Conservation (phyloP, 2,797 vertebrate genomes). For the Poecilia picta region DNA sequence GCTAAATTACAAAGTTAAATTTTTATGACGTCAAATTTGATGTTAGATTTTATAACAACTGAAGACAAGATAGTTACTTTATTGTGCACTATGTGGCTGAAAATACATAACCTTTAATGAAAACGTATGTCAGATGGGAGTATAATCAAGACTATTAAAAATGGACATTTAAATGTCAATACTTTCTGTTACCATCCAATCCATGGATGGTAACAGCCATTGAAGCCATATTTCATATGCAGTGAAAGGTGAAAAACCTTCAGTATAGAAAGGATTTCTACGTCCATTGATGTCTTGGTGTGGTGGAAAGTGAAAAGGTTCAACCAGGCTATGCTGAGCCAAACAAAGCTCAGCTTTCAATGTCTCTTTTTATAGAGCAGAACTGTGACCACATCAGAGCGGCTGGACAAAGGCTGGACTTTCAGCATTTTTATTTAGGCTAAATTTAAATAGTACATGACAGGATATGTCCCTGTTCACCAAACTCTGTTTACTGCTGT, state of each 20-base stretch:
- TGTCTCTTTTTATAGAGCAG: constrained; percentile 1
- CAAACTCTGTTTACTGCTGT: not conserved
- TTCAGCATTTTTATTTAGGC: not conserved
- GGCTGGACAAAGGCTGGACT: not conserved
- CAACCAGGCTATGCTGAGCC: not conserved
- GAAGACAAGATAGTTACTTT: too few species aligned
- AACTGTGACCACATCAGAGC: not conserved
- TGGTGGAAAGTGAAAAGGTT: not conserved
- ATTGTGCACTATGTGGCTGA: too few species aligned
- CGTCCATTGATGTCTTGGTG: not conserved
- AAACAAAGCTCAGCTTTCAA: constrained; percentile 3
- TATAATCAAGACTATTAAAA: not conserved
- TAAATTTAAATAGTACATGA: not conserved
- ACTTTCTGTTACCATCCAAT: not conserved
- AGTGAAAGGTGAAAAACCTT: not conserved
- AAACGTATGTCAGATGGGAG: not conserved
- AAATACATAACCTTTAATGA: not conserved
- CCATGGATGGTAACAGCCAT: not conserved
- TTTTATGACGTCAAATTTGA: too few species aligned
- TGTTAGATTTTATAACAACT: too few species aligned
- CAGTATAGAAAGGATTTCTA: not conserved
- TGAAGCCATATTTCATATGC: not conserved
- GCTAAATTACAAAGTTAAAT: too few species aligned
- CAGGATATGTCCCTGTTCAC: not conserved
- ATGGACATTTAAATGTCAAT: not conserved